Percentiles rank a stretch among this genome's conserved stretches.
Evolutionary conservation across 2,797 vertebrate genomes (phyloP).

Genomic region (Melopsittacus undulatus): DNA sequence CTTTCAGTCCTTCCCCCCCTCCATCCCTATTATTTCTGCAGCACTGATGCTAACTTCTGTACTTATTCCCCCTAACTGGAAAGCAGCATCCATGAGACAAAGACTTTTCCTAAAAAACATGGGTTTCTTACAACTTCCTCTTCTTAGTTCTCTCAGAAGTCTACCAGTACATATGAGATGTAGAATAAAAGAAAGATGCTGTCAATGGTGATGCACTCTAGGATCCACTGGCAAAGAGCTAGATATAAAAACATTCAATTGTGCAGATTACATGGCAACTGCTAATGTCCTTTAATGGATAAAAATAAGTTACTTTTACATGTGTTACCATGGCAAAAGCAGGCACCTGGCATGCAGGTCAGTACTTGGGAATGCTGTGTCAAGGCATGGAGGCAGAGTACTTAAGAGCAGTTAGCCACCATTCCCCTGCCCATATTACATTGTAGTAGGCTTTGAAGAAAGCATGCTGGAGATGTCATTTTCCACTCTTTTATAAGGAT

Average conservation of each 20-base stretch:
- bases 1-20: background rate
- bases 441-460: background rate
- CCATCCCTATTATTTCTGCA: background rate
- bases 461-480: background rate
- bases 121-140: background rate
- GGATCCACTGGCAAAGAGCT: background rate
- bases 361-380: background rate
- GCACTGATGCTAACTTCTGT: background rate
- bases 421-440: background rate
- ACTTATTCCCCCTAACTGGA: background rate
- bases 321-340: background rate
- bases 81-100: background rate
- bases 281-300: background rate
- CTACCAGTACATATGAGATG: background rate
- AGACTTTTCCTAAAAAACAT: background rate
- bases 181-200: background rate
- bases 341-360: background rate
- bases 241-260: background rate
- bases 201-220: background rate
- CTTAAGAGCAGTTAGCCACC: background rate
- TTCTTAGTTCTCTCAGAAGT: background rate
- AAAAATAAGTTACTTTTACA: background rate
- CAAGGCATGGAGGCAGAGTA: background rate
- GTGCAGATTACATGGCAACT: background rate
- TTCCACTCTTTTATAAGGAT: background rate